Evolutionary conservation across 2,888 invertebrate species (phyloP).

Genomic region (Sinohyriopsis cumingii): DNA sequence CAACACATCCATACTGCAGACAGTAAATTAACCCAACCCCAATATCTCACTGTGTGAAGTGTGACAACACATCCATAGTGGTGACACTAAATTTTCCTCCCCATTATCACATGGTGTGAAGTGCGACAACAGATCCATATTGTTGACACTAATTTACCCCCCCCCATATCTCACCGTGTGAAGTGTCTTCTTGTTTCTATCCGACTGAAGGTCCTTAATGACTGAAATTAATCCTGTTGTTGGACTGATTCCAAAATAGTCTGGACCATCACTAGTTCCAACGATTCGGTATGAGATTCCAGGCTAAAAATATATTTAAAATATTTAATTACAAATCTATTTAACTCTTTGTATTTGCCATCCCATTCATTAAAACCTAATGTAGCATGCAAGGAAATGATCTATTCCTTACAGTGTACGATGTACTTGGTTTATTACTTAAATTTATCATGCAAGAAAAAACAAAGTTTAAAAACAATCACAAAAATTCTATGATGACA

Average conservation of each 20-base stretch:
- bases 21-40: no score
- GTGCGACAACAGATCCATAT: no score
- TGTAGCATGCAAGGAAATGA: no score
- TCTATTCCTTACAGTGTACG: no score
- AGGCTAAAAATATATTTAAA: conserved; percentile 34
- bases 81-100: no score
- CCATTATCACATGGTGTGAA: no score
- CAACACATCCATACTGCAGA: no score
- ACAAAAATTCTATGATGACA: no score
- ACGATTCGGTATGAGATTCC: conserved; percentile 44
- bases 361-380: neutral
- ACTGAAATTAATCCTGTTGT: conserved; percentile 41
- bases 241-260: conserved; percentile 50
- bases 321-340: neutral
- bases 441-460: no score
- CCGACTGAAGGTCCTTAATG: conserved; percentile 46
- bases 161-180: conserved; percentile 31
- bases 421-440: no score
- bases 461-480: no score
- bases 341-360: neutral
- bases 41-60: conserved; percentile 32
- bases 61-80: neutral
- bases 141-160: no score
- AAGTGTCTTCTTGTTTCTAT: conserved; percentile 46
- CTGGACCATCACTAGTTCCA: conserved; percentile 57